Percentiles rank a stretch among this genome's conserved stretches.
These are phyloP conservation scores for Apostichopus californicus DNA, from an alignment of 35 echinoderm and acorn worm genomes.

Conservation along the genomic window DNA sequence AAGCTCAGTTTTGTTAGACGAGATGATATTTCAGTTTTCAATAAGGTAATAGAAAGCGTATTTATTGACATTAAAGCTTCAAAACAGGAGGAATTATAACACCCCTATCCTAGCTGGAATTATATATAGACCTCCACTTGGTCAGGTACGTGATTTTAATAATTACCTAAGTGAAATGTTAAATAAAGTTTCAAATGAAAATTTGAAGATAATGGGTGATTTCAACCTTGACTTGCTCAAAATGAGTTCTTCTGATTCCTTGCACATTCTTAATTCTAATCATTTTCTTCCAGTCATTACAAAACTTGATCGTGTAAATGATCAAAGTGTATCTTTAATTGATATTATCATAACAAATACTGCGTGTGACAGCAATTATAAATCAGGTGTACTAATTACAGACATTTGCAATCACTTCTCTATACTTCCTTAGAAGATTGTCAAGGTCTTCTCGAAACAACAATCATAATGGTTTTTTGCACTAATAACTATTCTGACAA, in stretches of 20 bases:
- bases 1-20: background rate
- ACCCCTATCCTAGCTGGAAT: background rate
- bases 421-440: conserved; percentile 1
- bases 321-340: conserved; percentile 24
- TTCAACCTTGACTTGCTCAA: conserved; percentile 25
- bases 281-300: conserved; percentile 1
- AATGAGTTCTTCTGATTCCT: conserved; percentile 11
- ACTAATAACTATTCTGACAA: conserved; percentile 16
- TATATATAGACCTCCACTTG: conserved; percentile 24
- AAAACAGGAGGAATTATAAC: background rate
- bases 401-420: conserved; percentile 16
- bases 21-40: background rate
- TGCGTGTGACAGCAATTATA: background rate
- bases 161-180: conserved; percentile 1
- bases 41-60: conserved; percentile 3
- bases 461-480: conserved; percentile 8
- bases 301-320: background rate
- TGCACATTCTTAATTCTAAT: conserved; percentile 12
- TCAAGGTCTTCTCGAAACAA: background rate
- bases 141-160: conserved; percentile 21
- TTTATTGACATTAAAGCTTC: conserved; percentile 14
- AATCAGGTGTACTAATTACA: background rate
- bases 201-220: background rate
- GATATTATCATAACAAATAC: conserved; percentile 18
- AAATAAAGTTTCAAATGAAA: conserved; percentile 29